Percentiles rank a stretch among this genome's conserved stretches.
These are phyloP conservation scores for Plagodis dolabraria DNA, from an alignment of 2,888 invertebrate genomes.

Conservation along the genomic window DNA sequence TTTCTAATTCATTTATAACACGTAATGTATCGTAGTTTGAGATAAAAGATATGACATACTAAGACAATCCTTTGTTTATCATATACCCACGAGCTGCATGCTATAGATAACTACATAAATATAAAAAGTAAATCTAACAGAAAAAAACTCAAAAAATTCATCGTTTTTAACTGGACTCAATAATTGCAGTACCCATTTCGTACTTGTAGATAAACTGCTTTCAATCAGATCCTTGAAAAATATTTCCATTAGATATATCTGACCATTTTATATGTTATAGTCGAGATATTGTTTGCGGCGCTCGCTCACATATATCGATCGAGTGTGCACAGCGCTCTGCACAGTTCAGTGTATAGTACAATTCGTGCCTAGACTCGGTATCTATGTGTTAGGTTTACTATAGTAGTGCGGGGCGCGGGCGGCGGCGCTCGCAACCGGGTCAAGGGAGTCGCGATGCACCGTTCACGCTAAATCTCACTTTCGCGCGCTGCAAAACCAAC, in stretches of 20 bases:
- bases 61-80: too few species aligned
- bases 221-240: conserved; percentile 58
- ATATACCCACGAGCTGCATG: too few species aligned
- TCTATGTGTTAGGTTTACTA: conserved; percentile 69
- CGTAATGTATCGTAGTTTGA: too few species aligned
- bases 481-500: conserved; percentile 80
- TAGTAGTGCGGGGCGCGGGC: conserved; percentile 60
- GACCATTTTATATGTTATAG: conserved; percentile 38
- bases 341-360: conserved; percentile 35
- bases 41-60: too few species aligned
- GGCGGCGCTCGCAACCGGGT: conserved; percentile 67
- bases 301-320: conserved; percentile 6
- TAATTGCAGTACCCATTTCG: conserved; percentile 42
- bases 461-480: conserved; percentile 84
- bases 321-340: conserved; percentile 7
- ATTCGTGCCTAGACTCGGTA: conserved; percentile 58
- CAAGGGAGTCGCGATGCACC: conserved; percentile 83
- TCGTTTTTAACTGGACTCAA: conserved; percentile 41
- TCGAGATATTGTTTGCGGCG: conserved; percentile 30
- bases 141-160: too few species aligned
- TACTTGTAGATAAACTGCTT: conserved; percentile 40
- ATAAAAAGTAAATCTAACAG: too few species aligned
- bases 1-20: too few species aligned
- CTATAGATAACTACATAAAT: too few species aligned
- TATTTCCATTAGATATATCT: conserved; percentile 48